Evolutionary conservation across 2,888 invertebrate species (phyloP).

Genomic region (Steinernema hermaphroditum): DNA sequence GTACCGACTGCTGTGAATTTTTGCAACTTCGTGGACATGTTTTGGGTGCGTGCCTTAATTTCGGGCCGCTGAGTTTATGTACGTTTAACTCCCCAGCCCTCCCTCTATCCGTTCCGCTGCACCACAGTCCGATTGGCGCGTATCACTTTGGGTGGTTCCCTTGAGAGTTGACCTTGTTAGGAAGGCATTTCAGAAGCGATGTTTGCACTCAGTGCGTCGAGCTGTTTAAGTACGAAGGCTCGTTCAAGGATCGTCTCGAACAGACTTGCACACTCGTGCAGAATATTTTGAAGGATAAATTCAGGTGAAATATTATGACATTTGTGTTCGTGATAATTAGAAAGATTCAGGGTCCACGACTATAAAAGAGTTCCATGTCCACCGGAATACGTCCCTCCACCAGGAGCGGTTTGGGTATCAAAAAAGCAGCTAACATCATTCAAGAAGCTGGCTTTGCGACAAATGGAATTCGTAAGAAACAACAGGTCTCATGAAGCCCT

Average conservation of each 20-base stretch:
- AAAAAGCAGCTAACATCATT: constrained; percentile 40
- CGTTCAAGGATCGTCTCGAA: constrained; percentile 46
- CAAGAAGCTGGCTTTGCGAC: constrained; percentile 40
- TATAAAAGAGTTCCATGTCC: neutral
- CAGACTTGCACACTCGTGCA: constrained; percentile 23
- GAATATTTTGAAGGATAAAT: constrained; percentile 3
- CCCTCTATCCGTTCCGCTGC: no score
- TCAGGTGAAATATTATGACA: neutral
- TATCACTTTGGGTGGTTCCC: no score
- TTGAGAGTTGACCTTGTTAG: no score
- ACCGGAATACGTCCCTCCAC: constrained; percentile 10
- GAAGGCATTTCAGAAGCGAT: constrained; percentile 47
- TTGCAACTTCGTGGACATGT: no score
- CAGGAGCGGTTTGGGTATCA: constrained; percentile 36
- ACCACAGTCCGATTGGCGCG: no score
- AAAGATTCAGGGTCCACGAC: neutral
- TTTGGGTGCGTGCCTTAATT: no score
- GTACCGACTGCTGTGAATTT: no score
- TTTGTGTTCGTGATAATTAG: neutral
- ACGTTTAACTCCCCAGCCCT: no score
- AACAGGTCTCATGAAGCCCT: neutral
- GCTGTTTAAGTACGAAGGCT: constrained; percentile 47
- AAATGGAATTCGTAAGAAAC: constrained; percentile 37
- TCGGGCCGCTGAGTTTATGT: no score
- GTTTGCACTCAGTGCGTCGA: constrained; percentile 55